phyloP scores from a whole-genome alignment of 2,113 vertebrate species.

The Lepus timidus region DNA sequence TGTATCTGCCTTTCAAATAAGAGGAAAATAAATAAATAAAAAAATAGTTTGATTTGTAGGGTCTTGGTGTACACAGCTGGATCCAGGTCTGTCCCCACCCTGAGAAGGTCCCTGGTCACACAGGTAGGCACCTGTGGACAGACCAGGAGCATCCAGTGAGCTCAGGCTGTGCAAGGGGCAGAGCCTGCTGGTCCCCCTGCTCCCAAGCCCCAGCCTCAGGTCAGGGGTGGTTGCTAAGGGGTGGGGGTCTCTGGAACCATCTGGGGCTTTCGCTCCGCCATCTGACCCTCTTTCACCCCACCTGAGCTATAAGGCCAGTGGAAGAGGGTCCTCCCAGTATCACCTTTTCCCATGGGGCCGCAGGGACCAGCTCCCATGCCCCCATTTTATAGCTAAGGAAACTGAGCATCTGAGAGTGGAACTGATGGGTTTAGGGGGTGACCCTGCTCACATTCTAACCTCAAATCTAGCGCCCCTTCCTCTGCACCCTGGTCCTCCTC shows the following conservation, averaged over 20 bases:
- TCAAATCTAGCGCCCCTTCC: background rate
- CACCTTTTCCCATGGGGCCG: background rate
- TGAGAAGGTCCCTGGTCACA: background rate
- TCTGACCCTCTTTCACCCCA: background rate
- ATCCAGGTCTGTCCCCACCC: background rate
- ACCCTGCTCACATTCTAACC: background rate
- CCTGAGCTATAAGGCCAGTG: background rate
- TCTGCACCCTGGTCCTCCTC: background rate
- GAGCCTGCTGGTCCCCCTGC: background rate
- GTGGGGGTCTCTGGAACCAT: background rate
- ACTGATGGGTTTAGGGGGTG: background rate
- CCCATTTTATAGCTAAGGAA: background rate
- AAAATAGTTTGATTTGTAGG: background rate
- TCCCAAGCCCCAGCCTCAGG: background rate
- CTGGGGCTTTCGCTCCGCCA: background rate
- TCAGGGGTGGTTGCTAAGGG: background rate
- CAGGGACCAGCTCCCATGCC: fast-evolving
- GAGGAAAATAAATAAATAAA: too few species aligned
- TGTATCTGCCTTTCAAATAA: too few species aligned
- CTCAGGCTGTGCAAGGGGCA: background rate
- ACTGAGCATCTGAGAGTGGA: background rate
- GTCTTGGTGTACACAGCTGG: background rate
- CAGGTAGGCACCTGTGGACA: background rate
- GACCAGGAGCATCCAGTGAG: background rate
- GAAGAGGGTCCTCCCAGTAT: too few species aligned